Percentiles rank a stretch among this genome's conserved stretches.
Evolutionary conservation across 2,113 vertebrate genomes (phyloP).

Genomic region (Glaucomys volans): DNA sequence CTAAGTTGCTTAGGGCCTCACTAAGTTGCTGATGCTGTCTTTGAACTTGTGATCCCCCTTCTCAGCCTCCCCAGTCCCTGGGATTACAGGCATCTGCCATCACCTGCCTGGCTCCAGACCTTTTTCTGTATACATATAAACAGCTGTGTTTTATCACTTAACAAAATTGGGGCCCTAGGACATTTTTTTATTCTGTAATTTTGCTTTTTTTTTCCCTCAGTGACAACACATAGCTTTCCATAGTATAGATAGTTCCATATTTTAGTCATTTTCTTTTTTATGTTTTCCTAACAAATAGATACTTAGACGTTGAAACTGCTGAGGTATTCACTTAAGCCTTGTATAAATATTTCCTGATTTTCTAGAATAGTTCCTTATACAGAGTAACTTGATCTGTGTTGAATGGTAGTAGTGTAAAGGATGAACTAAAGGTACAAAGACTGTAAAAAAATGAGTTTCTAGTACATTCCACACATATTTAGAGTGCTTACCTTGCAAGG

Average conservation of each 20-base stretch:
- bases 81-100: too few species aligned
- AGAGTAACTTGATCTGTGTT: not conserved
- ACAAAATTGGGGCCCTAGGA: not conserved
- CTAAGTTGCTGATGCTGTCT: too few species aligned
- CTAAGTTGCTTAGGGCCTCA: too few species aligned
- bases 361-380: not conserved
- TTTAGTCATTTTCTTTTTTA: slow-evolving; percentile 35
- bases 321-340: not conserved
- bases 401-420: not conserved
- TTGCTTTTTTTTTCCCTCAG: not conserved
- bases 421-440: not conserved
- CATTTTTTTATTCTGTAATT: not conserved
- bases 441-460: slow-evolving; percentile 13
- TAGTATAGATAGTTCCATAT: not conserved
- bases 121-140: not conserved
- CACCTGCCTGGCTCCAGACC: not conserved
- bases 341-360: not conserved
- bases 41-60: too few species aligned
- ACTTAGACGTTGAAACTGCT: slow-evolving; percentile 35
- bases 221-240: not conserved
- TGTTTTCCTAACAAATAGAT: not conserved
- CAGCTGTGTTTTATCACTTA: not conserved
- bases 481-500: not conserved
- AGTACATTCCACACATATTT: not conserved
- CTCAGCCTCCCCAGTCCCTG: too few species aligned